Conservation (phyloP, 2,113 vertebrate genomes). For the Tonatia bakeri region DNA sequence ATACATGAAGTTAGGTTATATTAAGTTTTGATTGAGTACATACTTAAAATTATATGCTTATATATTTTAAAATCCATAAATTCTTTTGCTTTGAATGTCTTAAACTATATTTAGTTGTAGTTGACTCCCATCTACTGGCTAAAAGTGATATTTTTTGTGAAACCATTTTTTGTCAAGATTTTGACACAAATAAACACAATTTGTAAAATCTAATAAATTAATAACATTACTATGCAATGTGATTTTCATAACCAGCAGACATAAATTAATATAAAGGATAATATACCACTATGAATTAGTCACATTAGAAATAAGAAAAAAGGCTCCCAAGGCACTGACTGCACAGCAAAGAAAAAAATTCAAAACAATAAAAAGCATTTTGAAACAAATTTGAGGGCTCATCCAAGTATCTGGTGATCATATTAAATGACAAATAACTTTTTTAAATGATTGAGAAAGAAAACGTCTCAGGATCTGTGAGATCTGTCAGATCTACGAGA, state of each 20-base stretch:
- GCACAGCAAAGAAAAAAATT: not conserved
- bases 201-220: constrained; percentile 39
- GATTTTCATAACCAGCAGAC: not conserved
- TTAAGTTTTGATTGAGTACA: not conserved
- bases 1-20: not conserved
- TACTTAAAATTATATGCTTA: not conserved
- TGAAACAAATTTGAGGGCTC: not conserved
- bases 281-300: not conserved
- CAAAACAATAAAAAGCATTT: not conserved
- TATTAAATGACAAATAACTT: not conserved
- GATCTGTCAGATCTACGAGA: not conserved
- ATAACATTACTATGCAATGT: not conserved
- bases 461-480: not conserved
- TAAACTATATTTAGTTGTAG: constrained; percentile 59
- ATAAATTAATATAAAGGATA: not conserved
- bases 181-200: not conserved
- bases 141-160: constrained; percentile 10
- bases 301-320: not conserved
- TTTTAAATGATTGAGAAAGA: not conserved
- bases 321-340: not conserved
- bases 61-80: constrained; percentile 36
- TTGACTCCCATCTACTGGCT: constrained; percentile 82
- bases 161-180: constrained; percentile 15
- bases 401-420: not conserved
- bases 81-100: not conserved